These are phyloP conservation scores for Microcebus jonahi DNA, from an alignment of 2,113 vertebrate species.

Conservation along the genomic window DNA sequence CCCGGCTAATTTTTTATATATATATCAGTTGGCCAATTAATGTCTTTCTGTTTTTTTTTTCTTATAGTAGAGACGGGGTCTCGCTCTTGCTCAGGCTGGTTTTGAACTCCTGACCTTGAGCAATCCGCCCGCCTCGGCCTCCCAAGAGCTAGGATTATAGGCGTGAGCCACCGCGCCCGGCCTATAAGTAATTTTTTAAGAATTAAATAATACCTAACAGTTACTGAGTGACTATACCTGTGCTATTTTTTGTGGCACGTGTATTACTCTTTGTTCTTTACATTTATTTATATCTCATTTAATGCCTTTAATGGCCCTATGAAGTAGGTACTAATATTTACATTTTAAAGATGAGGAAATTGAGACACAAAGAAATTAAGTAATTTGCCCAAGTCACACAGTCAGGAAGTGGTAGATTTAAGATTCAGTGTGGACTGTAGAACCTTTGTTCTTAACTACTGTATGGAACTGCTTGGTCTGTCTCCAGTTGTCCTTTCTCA, in stretches of 20 bases:
- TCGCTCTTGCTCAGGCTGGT: too few relatives aligned
- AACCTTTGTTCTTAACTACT: background rate
- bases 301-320: background rate
- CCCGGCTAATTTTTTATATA: too few relatives aligned
- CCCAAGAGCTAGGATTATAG: too few relatives aligned
- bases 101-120: too few relatives aligned
- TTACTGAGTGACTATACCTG: background rate
- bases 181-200: background rate
- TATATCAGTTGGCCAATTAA: too few relatives aligned
- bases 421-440: background rate
- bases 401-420: background rate
- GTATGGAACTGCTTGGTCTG: background rate
- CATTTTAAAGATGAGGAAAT: background rate
- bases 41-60: too few relatives aligned
- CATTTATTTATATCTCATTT: background rate
- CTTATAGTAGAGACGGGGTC: too few relatives aligned
- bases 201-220: background rate
- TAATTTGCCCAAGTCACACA: background rate
- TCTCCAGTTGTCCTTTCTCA: background rate
- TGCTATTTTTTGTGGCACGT: background rate
- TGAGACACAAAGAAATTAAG: background rate
- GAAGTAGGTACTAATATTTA: background rate
- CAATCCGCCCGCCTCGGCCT: too few relatives aligned
- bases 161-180: too few relatives aligned
- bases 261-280: background rate